Evolutionary conservation across 2,797 vertebrate genomes (phyloP).

Genomic region (Clangula hyemalis): DNA sequence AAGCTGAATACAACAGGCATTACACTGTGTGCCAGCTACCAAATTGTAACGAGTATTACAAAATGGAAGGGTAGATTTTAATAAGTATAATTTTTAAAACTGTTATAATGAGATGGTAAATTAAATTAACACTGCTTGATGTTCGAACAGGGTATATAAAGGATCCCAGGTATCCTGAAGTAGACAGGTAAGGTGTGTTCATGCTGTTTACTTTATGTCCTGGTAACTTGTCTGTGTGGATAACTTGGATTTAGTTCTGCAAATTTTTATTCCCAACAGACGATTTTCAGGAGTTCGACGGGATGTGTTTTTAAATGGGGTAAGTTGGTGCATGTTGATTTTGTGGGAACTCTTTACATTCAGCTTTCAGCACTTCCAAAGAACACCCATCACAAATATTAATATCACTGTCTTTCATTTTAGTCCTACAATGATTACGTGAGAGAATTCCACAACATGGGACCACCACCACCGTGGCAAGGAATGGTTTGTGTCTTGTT

Average conservation of each 20-base stretch:
- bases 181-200: constrained; percentile 91
- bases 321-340: constrained; percentile 80
- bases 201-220: constrained; percentile 66
- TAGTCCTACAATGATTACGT: constrained; percentile 99
- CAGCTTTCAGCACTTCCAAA: background rate
- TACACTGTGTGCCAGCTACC: too few species aligned
- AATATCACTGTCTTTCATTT: constrained; percentile 72
- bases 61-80: constrained; percentile 43
- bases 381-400: constrained; percentile 28
- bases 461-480: constrained; percentile 95
- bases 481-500: constrained; percentile 89
- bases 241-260: constrained; percentile 79
- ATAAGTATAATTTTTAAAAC: constrained; percentile 45
- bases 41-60: background rate
- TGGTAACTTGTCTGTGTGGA: constrained; percentile 63
- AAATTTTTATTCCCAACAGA: constrained; percentile 85
- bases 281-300: constrained; percentile 93
- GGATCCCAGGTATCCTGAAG: constrained; percentile 93
- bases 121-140: constrained; percentile 81
- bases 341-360: constrained; percentile 10
- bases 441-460: constrained; percentile 97
- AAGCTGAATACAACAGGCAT: background rate
- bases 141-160: constrained; percentile 94
- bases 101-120: constrained; percentile 55
- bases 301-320: constrained; percentile 98